Evolutionary conservation across 2,888 invertebrate species (phyloP).

Genomic region (Lithodes maja): DNA sequence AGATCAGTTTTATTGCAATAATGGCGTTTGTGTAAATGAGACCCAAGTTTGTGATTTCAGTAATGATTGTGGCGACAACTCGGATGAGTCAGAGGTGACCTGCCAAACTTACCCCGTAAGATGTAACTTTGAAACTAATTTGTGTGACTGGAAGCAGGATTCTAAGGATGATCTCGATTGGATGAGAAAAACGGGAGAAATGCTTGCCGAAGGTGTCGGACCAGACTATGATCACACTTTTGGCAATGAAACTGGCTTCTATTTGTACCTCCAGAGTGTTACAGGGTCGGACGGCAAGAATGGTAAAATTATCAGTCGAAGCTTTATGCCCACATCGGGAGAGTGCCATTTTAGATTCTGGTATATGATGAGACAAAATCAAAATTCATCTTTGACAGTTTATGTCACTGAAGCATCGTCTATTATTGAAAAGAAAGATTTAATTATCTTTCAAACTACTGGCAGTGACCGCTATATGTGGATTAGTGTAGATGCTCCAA

Average conservation of each 20-base stretch:
- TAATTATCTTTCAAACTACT: constrained; percentile 32
- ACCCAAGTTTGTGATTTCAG: constrained; percentile 54
- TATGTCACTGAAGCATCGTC: constrained; percentile 37
- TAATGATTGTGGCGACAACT: constrained; percentile 60
- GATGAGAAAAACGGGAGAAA: constrained; percentile 48
- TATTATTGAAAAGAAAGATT: not conserved
- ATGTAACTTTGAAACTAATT: constrained; percentile 58
- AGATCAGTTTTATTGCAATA: constrained; percentile 30
- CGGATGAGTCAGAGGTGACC: constrained; percentile 39
- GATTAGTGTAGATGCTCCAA: constrained; percentile 10
- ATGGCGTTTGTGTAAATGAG: constrained; percentile 40
- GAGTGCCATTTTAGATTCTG: constrained; percentile 55
- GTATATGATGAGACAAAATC: constrained; percentile 56
- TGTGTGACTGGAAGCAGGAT: constrained; percentile 54
- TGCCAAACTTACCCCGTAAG: constrained; percentile 44
- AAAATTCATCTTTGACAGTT: constrained; percentile 24
- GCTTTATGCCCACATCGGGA: constrained; percentile 22
- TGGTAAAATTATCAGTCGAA: constrained; percentile 32
- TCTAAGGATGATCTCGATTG: constrained; percentile 35
- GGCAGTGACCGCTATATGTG: constrained; percentile 41
- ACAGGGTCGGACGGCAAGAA: constrained; percentile 25
- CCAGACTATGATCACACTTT: constrained; percentile 60
- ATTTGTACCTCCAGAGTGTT: constrained; percentile 46
- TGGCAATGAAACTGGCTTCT: constrained; percentile 53
- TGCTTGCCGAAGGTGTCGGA: constrained; percentile 49